Percentiles rank a stretch among this genome's conserved stretches.
These are phyloP conservation scores for Nasalis larvatus DNA, from an alignment of 2,113 vertebrate species.

Conservation along the genomic window DNA sequence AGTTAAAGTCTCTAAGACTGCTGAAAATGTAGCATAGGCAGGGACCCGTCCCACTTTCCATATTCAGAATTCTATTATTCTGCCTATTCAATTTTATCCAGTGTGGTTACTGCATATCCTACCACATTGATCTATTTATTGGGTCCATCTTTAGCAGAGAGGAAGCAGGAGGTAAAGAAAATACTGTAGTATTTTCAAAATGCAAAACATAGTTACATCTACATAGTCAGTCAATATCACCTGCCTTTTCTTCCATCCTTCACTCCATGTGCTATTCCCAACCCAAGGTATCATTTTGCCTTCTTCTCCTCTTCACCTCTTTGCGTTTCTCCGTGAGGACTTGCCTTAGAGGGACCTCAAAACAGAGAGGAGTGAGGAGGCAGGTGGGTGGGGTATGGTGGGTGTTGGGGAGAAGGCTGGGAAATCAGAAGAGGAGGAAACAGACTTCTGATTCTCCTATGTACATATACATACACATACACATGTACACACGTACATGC, in stretches of 20 bases:
- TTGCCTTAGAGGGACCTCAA: background rate
- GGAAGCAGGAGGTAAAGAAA: background rate
- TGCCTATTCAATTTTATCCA: background rate
- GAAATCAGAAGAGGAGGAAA: background rate
- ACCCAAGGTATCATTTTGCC: background rate
- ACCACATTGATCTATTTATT: background rate
- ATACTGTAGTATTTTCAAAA: background rate
- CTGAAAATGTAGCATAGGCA: background rate
- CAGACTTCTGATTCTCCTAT: background rate
- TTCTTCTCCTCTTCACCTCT: background rate
- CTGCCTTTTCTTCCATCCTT: background rate
- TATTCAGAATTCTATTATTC: background rate
- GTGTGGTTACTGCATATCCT: background rate
- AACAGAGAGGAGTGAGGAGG: background rate
- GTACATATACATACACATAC: background rate
- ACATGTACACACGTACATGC: rapidly evolving
- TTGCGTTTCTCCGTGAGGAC: background rate
- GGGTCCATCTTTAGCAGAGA: background rate
- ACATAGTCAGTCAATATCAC: background rate
- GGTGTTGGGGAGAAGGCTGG: background rate
- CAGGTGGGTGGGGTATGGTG: background rate
- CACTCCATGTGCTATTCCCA: background rate
- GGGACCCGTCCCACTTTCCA: background rate
- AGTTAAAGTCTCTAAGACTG: background rate
- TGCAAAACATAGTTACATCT: background rate